These are phyloP conservation scores for Altica lythri DNA, from an alignment of 2,888 invertebrate genomes.

Conservation along the genomic window DNA sequence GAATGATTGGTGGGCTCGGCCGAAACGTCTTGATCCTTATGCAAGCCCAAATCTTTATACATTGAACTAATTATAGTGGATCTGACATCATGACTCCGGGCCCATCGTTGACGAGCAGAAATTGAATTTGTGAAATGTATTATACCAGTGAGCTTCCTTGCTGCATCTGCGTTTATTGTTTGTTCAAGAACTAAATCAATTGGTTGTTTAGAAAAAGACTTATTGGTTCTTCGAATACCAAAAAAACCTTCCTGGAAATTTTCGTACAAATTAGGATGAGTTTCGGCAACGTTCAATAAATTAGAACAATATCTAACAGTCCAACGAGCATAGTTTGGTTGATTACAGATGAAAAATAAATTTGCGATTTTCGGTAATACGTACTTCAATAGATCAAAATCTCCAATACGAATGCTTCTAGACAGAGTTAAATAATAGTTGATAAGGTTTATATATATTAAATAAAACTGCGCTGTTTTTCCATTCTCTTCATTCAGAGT, in stretches of 20 bases:
- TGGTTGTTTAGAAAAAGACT: slow-evolving; percentile 47
- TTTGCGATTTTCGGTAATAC: slow-evolving; percentile 44
- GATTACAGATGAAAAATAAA: slow-evolving; percentile 48
- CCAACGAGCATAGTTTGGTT: slow-evolving; percentile 50
- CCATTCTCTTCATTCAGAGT: slow-evolving; percentile 30
- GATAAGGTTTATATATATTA: slow-evolving; percentile 23
- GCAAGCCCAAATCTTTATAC: slow-evolving; percentile 36
- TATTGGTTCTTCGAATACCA: slow-evolving; percentile 46
- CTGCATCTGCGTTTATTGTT: slow-evolving; percentile 47
- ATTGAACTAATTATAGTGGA: slow-evolving; percentile 39
- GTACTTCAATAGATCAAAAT: slow-evolving; percentile 38
- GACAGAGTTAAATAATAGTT: slow-evolving; percentile 28
- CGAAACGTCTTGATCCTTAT: slow-evolving; percentile 40
- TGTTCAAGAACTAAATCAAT: slow-evolving; percentile 49
- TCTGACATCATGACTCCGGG: slow-evolving; percentile 39
- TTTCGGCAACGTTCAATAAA: slow-evolving; percentile 44
- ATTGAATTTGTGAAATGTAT: slow-evolving; percentile 32
- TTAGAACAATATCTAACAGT: slow-evolving; percentile 45
- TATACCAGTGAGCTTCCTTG: slow-evolving; percentile 13
- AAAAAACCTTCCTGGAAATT: slow-evolving; percentile 43
- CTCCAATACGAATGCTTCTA: slow-evolving; percentile 31
- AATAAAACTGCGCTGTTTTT: slow-evolving; percentile 30
- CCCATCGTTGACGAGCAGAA: slow-evolving; percentile 44
- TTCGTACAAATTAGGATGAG: slow-evolving; percentile 44
- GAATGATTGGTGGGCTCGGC: slow-evolving; percentile 36